Evolutionary conservation across 1,140 invertebrate genomes (phyloP).

Genomic region (Cephus cinctus): DNA sequence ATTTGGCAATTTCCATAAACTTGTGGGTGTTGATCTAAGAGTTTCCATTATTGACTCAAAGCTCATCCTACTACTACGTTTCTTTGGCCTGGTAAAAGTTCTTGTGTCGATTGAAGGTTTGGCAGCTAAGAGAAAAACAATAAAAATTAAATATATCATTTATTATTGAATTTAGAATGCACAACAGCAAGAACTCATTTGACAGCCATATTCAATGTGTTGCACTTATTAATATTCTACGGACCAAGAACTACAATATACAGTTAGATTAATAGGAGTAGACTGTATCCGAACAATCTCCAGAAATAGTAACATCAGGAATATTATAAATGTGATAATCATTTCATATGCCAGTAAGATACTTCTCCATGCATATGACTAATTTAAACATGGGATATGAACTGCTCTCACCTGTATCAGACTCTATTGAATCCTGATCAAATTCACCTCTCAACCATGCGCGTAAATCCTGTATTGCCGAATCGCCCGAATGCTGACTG

Average conservation of each 20-base stretch:
- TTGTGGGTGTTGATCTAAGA: conserved; percentile 19
- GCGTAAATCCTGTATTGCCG: conserved; percentile 21
- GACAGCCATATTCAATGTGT: too few relatives aligned
- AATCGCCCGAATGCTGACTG: conserved; percentile 9
- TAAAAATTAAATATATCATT: not conserved
- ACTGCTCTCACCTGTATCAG: not conserved
- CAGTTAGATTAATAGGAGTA: too few relatives aligned
- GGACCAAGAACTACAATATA: too few relatives aligned
- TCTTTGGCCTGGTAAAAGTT: conserved; percentile 47
- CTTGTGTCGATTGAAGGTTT: conserved; percentile 38
- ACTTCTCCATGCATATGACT: not conserved
- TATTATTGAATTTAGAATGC: not conserved
- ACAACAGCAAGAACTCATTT: too few relatives aligned
- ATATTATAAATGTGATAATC: not conserved
- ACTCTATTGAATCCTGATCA: conserved; percentile 2
- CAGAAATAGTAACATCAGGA: not conserved
- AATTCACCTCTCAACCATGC: conserved; percentile 25
- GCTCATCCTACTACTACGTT: conserved; percentile 33
- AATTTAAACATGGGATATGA: not conserved
- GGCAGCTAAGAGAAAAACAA: conserved; percentile 6
- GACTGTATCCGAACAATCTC: not conserved
- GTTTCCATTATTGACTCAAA: conserved; percentile 40
- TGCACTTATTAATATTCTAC: too few relatives aligned
- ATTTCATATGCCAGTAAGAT: not conserved
- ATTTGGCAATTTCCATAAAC: not conserved